Conservation (phyloP, 2,888 invertebrate species). For the Tricholauxania praeusta region DNA sequence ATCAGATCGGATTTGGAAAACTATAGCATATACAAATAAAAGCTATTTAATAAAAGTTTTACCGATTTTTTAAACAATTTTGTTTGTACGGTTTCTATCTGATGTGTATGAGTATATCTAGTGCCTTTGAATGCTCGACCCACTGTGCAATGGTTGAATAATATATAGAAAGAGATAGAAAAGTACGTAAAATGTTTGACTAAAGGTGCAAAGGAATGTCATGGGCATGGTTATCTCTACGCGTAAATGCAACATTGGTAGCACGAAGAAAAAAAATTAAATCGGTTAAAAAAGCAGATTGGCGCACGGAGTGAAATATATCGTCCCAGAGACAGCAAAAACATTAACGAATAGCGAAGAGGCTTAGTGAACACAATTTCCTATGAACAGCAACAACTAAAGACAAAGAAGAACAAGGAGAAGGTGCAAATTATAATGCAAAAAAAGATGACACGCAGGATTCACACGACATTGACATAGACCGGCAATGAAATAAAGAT, state of each 20-base stretch:
- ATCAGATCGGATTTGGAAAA: too few relatives aligned
- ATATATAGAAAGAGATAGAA: background rate
- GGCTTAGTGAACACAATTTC: constrained; percentile 24
- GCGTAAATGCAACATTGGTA: constrained; percentile 4
- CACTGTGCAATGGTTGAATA: background rate
- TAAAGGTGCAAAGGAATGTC: constrained; percentile 1
- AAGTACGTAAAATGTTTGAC: background rate
- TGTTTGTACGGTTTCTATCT: too few relatives aligned
- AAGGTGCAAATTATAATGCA: constrained; percentile 28
- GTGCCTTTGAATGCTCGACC: too few relatives aligned
- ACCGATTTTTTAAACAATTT: too few relatives aligned
- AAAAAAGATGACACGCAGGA: constrained; percentile 33
- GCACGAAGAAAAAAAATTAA: constrained; percentile 1
- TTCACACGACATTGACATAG: constrained; percentile 23
- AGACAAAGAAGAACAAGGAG: background rate
- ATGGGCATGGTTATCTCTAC: background rate
- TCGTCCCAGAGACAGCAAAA: background rate
- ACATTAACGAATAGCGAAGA: background rate
- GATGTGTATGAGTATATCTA: too few relatives aligned
- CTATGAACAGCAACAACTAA: constrained; percentile 23
- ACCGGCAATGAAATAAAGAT: background rate
- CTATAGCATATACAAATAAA: too few relatives aligned
- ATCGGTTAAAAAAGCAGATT: background rate
- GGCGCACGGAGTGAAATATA: background rate
- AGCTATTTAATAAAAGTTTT: too few relatives aligned